phyloP scores from a whole-genome alignment of 2,113 vertebrate genomes.

The Equus przewalskii region DNA sequence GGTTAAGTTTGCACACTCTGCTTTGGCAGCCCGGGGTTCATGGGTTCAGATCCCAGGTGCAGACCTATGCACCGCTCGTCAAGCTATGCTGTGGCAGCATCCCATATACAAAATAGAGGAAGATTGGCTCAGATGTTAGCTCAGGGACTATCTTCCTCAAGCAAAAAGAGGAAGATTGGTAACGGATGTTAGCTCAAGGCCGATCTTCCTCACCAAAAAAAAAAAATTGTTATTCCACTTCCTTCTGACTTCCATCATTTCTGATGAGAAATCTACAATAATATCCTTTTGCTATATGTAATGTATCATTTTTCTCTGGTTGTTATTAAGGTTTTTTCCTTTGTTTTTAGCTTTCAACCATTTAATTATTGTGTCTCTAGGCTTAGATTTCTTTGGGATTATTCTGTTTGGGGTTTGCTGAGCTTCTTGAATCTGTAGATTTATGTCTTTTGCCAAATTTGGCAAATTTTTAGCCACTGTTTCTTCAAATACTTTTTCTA shows the following conservation, averaged over 20 bases:
- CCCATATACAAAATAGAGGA: too few relatives aligned
- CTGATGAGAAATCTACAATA: neutral
- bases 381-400: constrained; percentile 18
- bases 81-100: too few relatives aligned
- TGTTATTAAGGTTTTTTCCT: constrained; percentile 4
- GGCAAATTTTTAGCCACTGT: constrained; percentile 11
- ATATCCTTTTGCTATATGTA: neutral
- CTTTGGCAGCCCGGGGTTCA: too few relatives aligned
- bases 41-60: too few relatives aligned
- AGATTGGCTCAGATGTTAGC: too few relatives aligned
- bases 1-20: too few relatives aligned
- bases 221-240: neutral
- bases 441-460: constrained; percentile 13
- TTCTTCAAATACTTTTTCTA: neutral
- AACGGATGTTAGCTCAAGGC: too few relatives aligned
- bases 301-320: constrained; percentile 9
- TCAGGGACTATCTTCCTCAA: too few relatives aligned
- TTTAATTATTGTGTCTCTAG: neutral
- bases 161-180: too few relatives aligned
- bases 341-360: neutral
- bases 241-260: neutral
- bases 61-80: too few relatives aligned
- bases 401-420: neutral
- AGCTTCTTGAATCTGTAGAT: neutral
- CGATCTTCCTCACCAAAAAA: too few relatives aligned